phyloP scores from a whole-genome alignment of 2,797 vertebrate species.

The Xyrichtys novacula region DNA sequence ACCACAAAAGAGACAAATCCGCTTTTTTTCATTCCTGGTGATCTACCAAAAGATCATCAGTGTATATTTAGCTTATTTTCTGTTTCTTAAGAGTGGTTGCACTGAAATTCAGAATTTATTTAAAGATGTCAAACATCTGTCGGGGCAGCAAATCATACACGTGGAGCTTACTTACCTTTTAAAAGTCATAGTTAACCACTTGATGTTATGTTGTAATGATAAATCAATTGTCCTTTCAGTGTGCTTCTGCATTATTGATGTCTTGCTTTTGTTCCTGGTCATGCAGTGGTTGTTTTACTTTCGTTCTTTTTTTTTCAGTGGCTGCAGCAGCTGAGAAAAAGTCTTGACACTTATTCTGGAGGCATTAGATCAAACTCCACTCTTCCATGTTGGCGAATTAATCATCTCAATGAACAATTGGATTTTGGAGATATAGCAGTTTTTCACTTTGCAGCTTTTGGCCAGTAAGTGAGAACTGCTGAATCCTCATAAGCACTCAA shows the following conservation, averaged over 20 bases:
- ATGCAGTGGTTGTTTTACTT: not conserved
- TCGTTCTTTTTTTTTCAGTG: slow-evolving; percentile 2
- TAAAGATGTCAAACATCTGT: not conserved
- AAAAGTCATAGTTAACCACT: slow-evolving; percentile 6
- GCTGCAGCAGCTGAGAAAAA: slow-evolving; percentile 20
- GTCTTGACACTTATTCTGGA: slow-evolving; percentile 20
- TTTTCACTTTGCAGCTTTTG: slow-evolving; percentile 48
- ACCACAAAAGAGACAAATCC: not conserved
- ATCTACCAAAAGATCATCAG: not conserved
- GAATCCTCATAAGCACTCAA: slow-evolving; percentile 74
- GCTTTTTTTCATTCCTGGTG: not conserved
- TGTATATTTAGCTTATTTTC: not conserved
- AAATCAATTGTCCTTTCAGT: not conserved
- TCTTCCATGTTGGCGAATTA: slow-evolving; percentile 27
- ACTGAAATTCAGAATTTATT: not conserved
- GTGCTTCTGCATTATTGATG: not conserved
- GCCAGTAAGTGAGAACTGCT: slow-evolving; percentile 63
- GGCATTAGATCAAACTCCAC: slow-evolving; percentile 22
- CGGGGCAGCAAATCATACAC: not conserved
- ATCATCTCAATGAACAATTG: slow-evolving; percentile 52
- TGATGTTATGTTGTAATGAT: not conserved
- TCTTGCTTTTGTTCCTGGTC: not conserved
- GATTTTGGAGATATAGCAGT: slow-evolving; percentile 52
- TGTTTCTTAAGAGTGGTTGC: not conserved
- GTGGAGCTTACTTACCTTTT: not conserved